Evolutionary conservation across 2,113 vertebrate species (phyloP).

Genomic region (Astatotilapia flaviijosephi): DNA sequence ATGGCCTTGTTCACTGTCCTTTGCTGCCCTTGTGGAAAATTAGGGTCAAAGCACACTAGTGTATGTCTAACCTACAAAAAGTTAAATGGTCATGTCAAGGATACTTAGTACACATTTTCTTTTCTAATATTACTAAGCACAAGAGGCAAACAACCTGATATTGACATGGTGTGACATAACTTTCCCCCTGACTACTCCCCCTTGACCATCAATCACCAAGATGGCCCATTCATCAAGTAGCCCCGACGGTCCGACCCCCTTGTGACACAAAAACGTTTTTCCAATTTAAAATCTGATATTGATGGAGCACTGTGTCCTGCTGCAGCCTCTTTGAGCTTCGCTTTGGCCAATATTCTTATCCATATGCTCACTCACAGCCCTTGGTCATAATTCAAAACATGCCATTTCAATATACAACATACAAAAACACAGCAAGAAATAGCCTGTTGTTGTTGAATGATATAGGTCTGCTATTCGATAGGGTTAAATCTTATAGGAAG

Average conservation of each 20-base stretch:
- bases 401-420: not conserved
- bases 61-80: not conserved
- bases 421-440: not conserved
- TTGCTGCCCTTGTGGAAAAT: not conserved
- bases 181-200: slow-evolving; percentile 44
- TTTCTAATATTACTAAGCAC: slow-evolving; percentile 8
- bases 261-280: slow-evolving; percentile 59
- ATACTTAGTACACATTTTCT: slow-evolving; percentile 9
- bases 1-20: not conserved
- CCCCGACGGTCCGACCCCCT: slow-evolving; percentile 29
- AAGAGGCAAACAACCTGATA: slow-evolving; percentile 36
- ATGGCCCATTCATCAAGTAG: slow-evolving; percentile 60
- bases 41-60: not conserved
- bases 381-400: not conserved
- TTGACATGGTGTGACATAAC: slow-evolving; percentile 50
- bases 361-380: not conserved
- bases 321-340: slow-evolving; percentile 26
- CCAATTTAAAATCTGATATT: slow-evolving; percentile 68
- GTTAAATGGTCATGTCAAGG: slow-evolving; percentile 11
- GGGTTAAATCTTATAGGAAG: not conserved
- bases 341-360: slow-evolving; percentile 6
- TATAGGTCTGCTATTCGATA: not conserved
- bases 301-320: slow-evolving; percentile 53
- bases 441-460: not conserved
- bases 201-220: slow-evolving; percentile 62